Evolutionary conservation across 2,888 invertebrate genomes (phyloP), one percentile per base, ranked within the genome.

Genomic region (Hyppa rectilinea): DNA sequence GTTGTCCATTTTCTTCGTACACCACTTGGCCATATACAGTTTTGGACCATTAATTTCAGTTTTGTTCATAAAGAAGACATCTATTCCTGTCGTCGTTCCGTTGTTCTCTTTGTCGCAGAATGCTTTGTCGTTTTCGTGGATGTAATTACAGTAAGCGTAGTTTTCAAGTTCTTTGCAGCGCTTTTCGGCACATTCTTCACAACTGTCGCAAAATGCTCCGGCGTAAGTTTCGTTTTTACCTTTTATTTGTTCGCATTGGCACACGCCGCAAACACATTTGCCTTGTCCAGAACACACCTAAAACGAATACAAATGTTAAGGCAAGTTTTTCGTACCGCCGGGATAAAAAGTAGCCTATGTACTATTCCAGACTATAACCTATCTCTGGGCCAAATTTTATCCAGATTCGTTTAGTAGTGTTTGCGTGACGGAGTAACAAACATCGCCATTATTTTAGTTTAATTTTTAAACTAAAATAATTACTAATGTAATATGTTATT

Each of bases 131-230:
- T 61, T 52, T 55, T 38, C 60, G 23, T 80, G 62, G 29, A 60
- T 34, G 20, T 69, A 74, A 38, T 89, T 88, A 58, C 98, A 98
- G 87, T 97, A 96, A 0, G 98, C 98, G 87, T 98, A 98, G 40
- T 96, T 96, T 83, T 97, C 96, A 70, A 98, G 96, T 77, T 97
- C 97, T 63, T 97, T 96, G 89, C 98, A 98, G 80, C 97, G 96
- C 79, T 96, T 93, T 3, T 96, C 96, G 0, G 96, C 96, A 85
- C 98, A 98, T 0, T 97, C 97, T 0, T 97, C 96, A 85, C 98
- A 98, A 62, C 96, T 96, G 79, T 98, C 97, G 89, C 98, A 98
- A 79, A 96, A 97, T 50, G 90, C 90, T 12, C 97, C 97, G 0
- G 94, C 95, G 81, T 96, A 97, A 17, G 91, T 91, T 58, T 95